These are phyloP conservation scores for Gryllus bimaculatus DNA, from an alignment of 1,140 invertebrate species.

Conservation along the genomic window DNA sequence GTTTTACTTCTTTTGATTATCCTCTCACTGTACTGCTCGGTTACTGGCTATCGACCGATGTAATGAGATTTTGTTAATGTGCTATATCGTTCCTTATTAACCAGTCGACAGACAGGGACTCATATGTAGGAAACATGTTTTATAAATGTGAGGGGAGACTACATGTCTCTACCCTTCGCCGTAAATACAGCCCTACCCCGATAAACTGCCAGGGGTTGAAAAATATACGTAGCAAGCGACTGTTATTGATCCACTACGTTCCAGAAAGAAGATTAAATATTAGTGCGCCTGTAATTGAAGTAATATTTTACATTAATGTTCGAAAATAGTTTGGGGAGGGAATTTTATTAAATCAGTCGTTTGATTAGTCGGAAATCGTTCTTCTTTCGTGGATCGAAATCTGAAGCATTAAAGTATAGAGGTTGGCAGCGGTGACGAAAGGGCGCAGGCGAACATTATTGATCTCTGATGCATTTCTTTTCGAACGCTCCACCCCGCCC, in stretches of 20 bases:
- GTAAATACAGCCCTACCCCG: no score
- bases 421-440: not conserved
- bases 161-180: no score
- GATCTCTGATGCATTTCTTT: not conserved
- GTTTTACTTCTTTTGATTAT: no score
- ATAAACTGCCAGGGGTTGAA: no score
- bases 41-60: no score
- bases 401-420: not conserved
- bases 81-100: no score
- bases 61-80: no score
- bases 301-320: not conserved
- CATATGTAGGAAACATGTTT: no score
- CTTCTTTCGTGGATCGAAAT: not conserved
- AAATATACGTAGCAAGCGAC: no score
- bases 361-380: constrained; percentile 4
- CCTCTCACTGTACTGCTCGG: no score
- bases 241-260: not conserved
- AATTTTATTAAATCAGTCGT: not conserved
- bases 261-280: not conserved
- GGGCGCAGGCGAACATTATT: not conserved
- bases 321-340: not conserved
- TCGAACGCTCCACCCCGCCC: not conserved
- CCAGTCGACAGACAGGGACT: no score
- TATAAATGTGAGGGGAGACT: no score
- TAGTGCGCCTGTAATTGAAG: not conserved